Conservation (phyloP, 2,113 vertebrate species). For the Chloropsis hardwickii region DNA sequence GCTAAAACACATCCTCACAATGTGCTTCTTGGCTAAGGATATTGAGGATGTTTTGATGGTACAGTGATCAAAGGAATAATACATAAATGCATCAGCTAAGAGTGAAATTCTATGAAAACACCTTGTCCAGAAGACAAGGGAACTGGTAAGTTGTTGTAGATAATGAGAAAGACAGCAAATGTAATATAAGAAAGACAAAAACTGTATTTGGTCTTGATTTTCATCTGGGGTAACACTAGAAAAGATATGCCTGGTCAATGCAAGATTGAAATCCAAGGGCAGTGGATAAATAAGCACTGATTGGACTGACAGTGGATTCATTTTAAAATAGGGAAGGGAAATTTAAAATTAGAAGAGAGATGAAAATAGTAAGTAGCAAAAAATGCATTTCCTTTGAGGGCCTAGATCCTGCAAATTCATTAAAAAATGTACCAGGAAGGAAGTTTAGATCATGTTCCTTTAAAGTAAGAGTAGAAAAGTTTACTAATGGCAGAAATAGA, state of each 20-base stretch:
- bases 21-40: background rate
- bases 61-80: background rate
- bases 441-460: constrained; percentile 30
- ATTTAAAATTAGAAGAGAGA: background rate
- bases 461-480: constrained; percentile 37
- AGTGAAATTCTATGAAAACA: background rate
- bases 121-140: background rate
- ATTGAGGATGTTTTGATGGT: background rate
- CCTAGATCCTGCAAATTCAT: background rate
- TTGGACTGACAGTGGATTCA: background rate
- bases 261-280: background rate
- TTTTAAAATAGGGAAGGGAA: background rate
- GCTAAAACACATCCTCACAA: background rate
- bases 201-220: background rate
- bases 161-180: background rate
- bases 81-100: background rate
- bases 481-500: constrained; percentile 58
- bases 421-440: constrained; percentile 20
- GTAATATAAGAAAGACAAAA: background rate
- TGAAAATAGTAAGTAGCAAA: background rate
- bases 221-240: background rate
- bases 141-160: background rate
- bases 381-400: background rate
- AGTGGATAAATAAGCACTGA: background rate
- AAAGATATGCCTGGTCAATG: background rate